These are phyloP conservation scores for Pterocles burchelli DNA, from an alignment of 2,113 vertebrate species.

Conservation along the genomic window DNA sequence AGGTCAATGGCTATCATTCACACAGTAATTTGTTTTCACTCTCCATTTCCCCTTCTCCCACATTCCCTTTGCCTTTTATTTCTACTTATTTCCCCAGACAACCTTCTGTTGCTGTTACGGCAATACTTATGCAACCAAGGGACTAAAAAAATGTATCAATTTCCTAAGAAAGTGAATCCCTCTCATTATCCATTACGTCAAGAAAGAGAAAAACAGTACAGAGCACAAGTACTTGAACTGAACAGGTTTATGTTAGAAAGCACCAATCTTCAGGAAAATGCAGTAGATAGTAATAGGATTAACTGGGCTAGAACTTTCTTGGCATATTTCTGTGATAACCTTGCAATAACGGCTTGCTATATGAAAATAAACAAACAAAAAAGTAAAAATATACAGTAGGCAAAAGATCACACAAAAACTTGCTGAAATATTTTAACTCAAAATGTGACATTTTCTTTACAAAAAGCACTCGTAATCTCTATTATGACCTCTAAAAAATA, in stretches of 20 bases:
- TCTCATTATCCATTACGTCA: neutral
- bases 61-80: neutral
- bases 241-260: neutral
- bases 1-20: conserved; percentile 2
- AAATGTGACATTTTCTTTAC: neutral
- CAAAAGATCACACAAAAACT: neutral
- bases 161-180: neutral
- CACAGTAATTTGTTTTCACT: conserved; percentile 2
- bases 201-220: neutral
- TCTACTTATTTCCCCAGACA: neutral
- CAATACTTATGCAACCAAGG: neutral
- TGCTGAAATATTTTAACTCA: neutral
- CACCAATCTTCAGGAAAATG: neutral
- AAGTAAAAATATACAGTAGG: neutral
- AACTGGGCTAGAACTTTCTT: neutral
- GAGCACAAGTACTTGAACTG: neutral
- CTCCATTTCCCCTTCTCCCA: neutral
- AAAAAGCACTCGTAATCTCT: neutral
- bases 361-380: neutral
- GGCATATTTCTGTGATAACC: neutral
- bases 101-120: neutral
- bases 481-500: neutral
- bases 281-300: neutral
- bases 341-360: neutral
- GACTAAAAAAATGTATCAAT: neutral